Evolutionary conservation across 2,113 vertebrate genomes (phyloP).

Genomic region (Psittacus erithacus): DNA sequence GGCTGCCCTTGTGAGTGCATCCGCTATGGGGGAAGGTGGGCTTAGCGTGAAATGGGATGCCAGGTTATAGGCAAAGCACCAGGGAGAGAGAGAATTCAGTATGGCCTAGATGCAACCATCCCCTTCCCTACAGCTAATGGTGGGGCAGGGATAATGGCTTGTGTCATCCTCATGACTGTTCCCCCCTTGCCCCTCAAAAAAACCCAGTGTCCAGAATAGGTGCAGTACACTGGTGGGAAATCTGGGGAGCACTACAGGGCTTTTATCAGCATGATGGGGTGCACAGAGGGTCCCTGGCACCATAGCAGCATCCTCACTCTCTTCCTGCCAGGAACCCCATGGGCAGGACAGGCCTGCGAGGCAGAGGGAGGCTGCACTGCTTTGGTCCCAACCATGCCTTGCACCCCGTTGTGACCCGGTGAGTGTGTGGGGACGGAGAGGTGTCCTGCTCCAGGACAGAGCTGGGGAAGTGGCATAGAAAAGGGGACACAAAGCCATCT

Average conservation of each 20-base stretch:
- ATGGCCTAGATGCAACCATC: not conserved
- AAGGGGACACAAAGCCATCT: not conserved
- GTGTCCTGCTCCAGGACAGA: accelerated
- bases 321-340: slow-evolving; percentile 83
- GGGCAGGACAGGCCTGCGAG: slow-evolving; percentile 89
- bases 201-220: no score
- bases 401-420: slow-evolving; percentile 88
- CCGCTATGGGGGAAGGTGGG: accelerated
- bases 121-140: accelerated
- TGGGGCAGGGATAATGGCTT: no score
- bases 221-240: not conserved
- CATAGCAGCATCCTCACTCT: accelerated
- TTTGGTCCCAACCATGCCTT: slow-evolving; percentile 87
- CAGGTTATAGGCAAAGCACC: accelerated
- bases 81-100: accelerated
- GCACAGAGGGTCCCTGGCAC: not conserved
- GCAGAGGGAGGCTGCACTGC: slow-evolving; percentile 80
- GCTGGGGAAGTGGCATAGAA: not conserved
- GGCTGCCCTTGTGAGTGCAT: slow-evolving; percentile 75
- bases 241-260: accelerated
- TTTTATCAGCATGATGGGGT: accelerated
- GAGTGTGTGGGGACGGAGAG: not conserved
- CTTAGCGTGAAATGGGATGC: accelerated
- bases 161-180: accelerated
- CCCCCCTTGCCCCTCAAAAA: accelerated